These are phyloP conservation scores for Struthio camelus DNA, from an alignment of 2,113 vertebrate species.

Conservation along the genomic window DNA sequence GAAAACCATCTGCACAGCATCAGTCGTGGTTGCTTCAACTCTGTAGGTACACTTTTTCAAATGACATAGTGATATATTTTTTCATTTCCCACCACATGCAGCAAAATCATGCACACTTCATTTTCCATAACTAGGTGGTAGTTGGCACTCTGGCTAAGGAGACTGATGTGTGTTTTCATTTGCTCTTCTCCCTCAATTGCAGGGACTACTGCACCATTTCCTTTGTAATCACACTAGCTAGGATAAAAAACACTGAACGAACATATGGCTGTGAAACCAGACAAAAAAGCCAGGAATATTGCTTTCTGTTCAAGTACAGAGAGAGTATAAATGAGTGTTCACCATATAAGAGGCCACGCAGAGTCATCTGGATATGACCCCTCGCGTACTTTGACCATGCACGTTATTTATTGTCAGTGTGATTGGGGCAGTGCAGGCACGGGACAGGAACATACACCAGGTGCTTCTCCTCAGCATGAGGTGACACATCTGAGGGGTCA, in stretches of 20 bases:
- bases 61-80: slow-evolving; percentile 15
- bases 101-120: background rate
- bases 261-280: background rate
- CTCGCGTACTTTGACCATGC: no score
- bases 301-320: background rate
- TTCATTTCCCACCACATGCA: slow-evolving; percentile 37
- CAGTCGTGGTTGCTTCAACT: slow-evolving; percentile 46
- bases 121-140: slow-evolving; percentile 7
- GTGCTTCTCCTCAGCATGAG: background rate
- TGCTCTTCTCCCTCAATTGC: background rate
- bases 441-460: background rate
- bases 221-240: background rate
- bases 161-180: background rate
- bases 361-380: background rate
- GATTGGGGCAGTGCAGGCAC: background rate
- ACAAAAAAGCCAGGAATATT: background rate
- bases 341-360: background rate
- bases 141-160: background rate
- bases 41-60: slow-evolving; percentile 37
- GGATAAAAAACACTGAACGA: background rate
- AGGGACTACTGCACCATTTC: slow-evolving; percentile 20
- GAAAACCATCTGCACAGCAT: slow-evolving; percentile 47
- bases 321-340: background rate
- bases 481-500: background rate
- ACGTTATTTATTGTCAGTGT: background rate